Percentiles rank a stretch among this genome's conserved stretches.
Conservation (phyloP, 2,113 vertebrate genomes). For the Trogon melanurus region DNA sequence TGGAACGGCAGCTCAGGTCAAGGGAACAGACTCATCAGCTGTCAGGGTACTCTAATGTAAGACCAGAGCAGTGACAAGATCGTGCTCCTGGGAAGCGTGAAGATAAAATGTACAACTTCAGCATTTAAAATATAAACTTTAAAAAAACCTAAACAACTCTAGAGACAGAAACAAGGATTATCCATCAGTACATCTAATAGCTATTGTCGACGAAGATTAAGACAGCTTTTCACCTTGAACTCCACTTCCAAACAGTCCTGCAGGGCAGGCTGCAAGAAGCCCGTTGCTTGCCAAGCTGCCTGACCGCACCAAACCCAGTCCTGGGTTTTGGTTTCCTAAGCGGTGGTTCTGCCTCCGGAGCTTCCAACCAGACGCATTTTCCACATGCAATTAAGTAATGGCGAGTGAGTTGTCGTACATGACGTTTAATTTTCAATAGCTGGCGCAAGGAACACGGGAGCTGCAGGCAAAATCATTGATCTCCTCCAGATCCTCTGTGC, state of each 20-base stretch:
- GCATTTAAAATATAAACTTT: not conserved
- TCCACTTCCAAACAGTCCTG: not conserved
- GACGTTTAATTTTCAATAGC: conserved; percentile 63
- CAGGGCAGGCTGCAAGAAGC: not conserved
- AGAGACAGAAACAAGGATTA: not conserved
- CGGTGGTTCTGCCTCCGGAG: conserved; percentile 43
- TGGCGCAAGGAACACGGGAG: conserved; percentile 40
- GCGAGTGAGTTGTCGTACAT: conserved; percentile 47
- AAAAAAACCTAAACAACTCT: not conserved
- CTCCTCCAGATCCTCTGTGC: conserved; percentile 51
- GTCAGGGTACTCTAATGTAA: not conserved
- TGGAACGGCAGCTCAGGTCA: not conserved
- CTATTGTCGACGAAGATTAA: not conserved
- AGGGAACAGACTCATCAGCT: not conserved
- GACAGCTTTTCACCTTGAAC: not conserved
- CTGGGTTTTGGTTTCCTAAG: not conserved
- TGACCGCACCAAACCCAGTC: not conserved
- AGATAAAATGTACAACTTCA: not conserved
- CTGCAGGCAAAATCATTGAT: conserved; percentile 68
- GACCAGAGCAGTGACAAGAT: not conserved
- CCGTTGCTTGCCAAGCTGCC: not conserved
- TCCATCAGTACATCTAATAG: not conserved
- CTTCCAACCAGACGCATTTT: conserved; percentile 50
- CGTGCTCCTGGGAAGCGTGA: not conserved
- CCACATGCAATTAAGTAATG: conserved; percentile 69